Evolutionary conservation across 1,140 invertebrate species (phyloP).

Genomic region (Trichogramma pretiosum): DNA sequence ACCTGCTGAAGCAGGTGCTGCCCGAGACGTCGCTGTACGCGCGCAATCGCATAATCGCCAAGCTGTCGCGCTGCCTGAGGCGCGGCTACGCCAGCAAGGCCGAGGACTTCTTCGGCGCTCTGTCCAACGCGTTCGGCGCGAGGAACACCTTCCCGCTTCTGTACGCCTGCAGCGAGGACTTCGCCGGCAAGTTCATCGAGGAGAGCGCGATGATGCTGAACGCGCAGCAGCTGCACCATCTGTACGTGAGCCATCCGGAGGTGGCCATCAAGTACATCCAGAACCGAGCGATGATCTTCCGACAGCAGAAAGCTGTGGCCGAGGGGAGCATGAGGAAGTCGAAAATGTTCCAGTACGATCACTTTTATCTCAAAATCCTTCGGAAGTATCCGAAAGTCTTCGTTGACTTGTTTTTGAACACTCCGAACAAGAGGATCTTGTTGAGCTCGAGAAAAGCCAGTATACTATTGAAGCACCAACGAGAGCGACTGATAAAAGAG

Average conservation of each 20-base stretch:
- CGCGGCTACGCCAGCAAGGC: background rate
- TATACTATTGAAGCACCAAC: constrained; percentile 25
- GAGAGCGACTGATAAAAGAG: constrained; percentile 13
- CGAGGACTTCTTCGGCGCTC: background rate
- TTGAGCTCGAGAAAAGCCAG: too few species aligned
- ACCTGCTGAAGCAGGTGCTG: constrained; percentile 1
- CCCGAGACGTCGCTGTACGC: background rate
- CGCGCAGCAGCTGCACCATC: background rate
- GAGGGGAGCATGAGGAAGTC: background rate
- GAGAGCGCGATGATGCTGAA: background rate
- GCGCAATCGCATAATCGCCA: background rate
- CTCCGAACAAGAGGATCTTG: constrained; percentile 4
- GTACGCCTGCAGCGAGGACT: background rate
- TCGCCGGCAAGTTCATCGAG: background rate
- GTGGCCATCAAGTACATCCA: constrained; percentile 2
- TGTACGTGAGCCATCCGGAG: constrained; percentile 5
- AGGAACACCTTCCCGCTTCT: background rate
- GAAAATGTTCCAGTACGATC: constrained; percentile 2
- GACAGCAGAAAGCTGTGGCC: too few species aligned
- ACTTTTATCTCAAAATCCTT: background rate
- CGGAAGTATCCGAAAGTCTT: constrained; percentile 1
- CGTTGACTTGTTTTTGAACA: background rate
- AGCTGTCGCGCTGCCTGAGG: background rate
- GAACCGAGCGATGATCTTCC: too few species aligned
- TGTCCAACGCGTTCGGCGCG: background rate